Evolutionary conservation across 2,797 vertebrate species (phyloP).

Genomic region (Zalophus californianus): DNA sequence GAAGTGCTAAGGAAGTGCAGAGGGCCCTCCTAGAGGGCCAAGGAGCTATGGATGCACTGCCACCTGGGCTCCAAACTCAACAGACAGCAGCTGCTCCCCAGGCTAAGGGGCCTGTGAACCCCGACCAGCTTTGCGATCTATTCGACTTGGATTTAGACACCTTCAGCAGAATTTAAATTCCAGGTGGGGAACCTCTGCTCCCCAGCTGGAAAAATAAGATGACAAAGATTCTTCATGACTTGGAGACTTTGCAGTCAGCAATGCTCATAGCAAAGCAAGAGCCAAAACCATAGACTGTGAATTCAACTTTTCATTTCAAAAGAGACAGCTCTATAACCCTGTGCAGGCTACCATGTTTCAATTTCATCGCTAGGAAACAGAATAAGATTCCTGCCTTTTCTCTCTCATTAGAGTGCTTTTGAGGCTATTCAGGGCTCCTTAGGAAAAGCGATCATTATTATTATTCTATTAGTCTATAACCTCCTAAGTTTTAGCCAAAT

Average conservation of each 20-base stretch:
- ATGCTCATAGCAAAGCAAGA: neutral
- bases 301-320: constrained; percentile 42
- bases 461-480: constrained; percentile 65
- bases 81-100: neutral
- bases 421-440: neutral
- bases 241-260: neutral
- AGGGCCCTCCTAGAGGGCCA: neutral
- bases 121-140: neutral
- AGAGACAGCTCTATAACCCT: neutral
- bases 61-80: neutral
- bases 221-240: neutral
- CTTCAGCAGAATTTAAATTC: constrained; percentile 4
- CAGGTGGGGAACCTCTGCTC: neutral
- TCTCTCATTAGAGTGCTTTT: neutral
- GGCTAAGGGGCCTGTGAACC: neutral
- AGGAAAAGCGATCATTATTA: constrained; percentile 56
- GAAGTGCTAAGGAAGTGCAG: neutral
- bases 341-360: neutral
- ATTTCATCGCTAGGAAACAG: neutral
- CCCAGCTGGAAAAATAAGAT: neutral
- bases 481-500: constrained; percentile 65
- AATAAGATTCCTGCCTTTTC: neutral
- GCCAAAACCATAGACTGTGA: neutral
- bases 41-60: neutral
- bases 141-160: neutral